These are phyloP conservation scores for Phoenoteleia sp. DNA, from an alignment of 2,888 invertebrate genomes.

Conservation along the genomic window DNA sequence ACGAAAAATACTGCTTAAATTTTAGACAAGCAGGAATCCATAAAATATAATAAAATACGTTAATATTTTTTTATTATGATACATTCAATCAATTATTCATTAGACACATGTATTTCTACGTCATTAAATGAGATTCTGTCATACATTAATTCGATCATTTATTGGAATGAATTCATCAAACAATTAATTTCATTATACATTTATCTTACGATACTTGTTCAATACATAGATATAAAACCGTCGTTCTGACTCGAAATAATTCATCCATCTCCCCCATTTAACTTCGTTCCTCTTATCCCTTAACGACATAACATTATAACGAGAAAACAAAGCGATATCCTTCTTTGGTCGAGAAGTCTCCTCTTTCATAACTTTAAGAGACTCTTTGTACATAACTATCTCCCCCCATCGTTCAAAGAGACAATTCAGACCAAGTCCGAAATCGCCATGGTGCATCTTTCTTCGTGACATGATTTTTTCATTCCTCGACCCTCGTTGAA, in stretches of 20 bases:
- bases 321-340: conserved; percentile 43
- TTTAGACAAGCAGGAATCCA: neutral
- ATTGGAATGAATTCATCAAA: conserved; percentile 66
- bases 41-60: conserved; percentile 12
- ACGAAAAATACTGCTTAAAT: neutral
- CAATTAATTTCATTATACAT: conserved; percentile 78
- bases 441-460: conserved; percentile 38
- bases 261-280: neutral
- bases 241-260: conserved; percentile 16
- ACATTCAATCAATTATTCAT: conserved; percentile 52
- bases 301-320: conserved; percentile 8
- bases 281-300: neutral
- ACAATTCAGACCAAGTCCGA: conserved; percentile 27
- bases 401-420: neutral
- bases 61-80: conserved; percentile 60
- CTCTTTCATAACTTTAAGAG: conserved; percentile 4
- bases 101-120: conserved; percentile 54
- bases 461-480: neutral
- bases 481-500: neutral
- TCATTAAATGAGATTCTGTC: conserved; percentile 63
- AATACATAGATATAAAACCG: conserved; percentile 73
- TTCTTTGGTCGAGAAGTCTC: conserved; percentile 40
- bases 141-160: conserved; percentile 57
- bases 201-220: conserved; percentile 79
- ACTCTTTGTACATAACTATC: conserved; percentile 21